Base-by-base conservation (phyloP, 2,797 vertebrate genomes). In the Manis crassicaudata region DNA sequence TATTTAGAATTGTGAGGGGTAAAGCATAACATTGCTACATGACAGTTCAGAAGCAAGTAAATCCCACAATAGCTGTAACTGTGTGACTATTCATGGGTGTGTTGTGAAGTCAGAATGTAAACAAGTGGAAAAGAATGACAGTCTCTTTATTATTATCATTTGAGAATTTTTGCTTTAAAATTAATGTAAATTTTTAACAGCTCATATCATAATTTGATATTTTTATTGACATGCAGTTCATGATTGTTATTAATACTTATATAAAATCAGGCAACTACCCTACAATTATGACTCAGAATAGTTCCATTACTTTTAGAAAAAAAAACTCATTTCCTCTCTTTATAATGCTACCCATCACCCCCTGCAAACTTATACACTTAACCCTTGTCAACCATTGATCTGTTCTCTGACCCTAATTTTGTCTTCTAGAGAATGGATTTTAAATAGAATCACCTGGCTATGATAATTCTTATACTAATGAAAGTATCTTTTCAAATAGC, bases 1-100 rank as follows among this genome's bases (percentile, higher is more conserved):
- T 90, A 72, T 63, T 90, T 90, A 72, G 58, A 90, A 70, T 84
- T 94, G 20, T n/a, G n/a, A 84, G 54, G 40, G 62, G 32, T 40
- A 84, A 90, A 77, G 54, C 35, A 77, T 68, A 90, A 70, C 62
- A 40, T 60, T 52, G 43, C 11, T 54, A 70, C 13, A 37, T 52
- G 72, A 68, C 80, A 84, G 29, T 60, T 46, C 62, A 77, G 90
- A 68, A 70, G 12, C 35, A 29, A 56, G 43, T 32, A 50, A 32
- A n/a, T 90, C 7, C 50, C n/a, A 29, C n/a, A 70, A 62, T 68
- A 77, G 35, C n/a, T 70, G 32, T 83, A 52, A 77, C 40, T 62
- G 8, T 70, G 40, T 62, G 29, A 56, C 35, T 54, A 14, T 46
- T 21, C 21, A 25, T 6, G 13, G 25, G 6, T 32, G 11, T 83